Evolutionary conservation across 2,797 vertebrate genomes (phyloP).

Genomic region (Neosalanx taihuensis): DNA sequence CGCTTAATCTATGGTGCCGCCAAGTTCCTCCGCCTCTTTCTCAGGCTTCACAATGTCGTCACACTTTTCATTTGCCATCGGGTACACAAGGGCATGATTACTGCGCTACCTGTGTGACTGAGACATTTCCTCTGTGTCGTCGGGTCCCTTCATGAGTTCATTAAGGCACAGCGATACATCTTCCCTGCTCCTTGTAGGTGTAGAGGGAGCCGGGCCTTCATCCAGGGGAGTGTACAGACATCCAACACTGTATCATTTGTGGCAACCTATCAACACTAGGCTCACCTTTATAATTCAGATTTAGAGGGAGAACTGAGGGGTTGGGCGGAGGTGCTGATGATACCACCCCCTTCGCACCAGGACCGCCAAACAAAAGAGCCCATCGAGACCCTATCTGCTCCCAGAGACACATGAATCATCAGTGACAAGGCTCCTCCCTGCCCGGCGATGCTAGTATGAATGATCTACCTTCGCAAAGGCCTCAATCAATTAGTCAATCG

Average conservation of each 20-base stretch:
- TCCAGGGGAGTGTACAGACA: conserved; percentile 63
- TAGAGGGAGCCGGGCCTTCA: conserved; percentile 51
- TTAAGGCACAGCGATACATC: conserved; percentile 72
- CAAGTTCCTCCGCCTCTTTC: conserved; percentile 43
- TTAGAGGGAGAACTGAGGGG: conserved; percentile 56
- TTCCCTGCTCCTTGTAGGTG: conserved; percentile 59
- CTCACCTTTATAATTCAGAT: conserved; percentile 74
- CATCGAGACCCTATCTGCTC: conserved; percentile 56
- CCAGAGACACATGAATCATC: conserved; percentile 69
- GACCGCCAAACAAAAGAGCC: conserved; percentile 67
- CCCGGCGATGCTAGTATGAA: conserved; percentile 51
- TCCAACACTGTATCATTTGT: conserved; percentile 72
- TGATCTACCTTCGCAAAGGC: conserved; percentile 64
- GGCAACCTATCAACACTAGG: conserved; percentile 70
- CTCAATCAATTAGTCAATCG: conserved; percentile 77
- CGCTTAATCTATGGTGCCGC: conserved; percentile 31
- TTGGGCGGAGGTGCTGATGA: conserved; percentile 58
- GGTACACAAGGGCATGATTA: conserved; percentile 63
- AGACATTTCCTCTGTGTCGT: conserved; percentile 67
- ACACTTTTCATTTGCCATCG: conserved; percentile 55
- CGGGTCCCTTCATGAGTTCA: conserved; percentile 68
- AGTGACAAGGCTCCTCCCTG: conserved; percentile 64
- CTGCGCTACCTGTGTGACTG: conserved; percentile 63
- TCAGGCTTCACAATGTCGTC: conserved; percentile 51
- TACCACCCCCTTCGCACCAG: conserved; percentile 47